These are phyloP conservation scores for Bubo bubo DNA, from an alignment of 2,113 vertebrate species.

Conservation along the genomic window DNA sequence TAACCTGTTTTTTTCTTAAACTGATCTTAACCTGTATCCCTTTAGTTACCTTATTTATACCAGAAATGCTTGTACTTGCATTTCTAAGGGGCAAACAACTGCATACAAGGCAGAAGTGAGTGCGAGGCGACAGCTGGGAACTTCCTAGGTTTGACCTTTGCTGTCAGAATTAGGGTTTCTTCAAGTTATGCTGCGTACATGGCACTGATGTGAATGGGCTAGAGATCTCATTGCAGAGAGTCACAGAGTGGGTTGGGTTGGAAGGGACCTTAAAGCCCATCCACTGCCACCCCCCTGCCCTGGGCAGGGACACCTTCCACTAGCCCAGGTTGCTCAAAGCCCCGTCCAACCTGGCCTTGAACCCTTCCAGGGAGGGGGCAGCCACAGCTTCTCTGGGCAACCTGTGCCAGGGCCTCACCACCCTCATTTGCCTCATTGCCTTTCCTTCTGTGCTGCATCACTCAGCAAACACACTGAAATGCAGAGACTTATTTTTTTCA, in stretches of 20 bases:
- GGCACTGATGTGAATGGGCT: background rate
- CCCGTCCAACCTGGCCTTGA: too few species aligned
- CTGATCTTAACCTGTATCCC: background rate
- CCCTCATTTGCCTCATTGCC: too few species aligned
- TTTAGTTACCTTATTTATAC: background rate
- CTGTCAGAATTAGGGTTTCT: background rate
- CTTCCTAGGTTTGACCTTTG: background rate
- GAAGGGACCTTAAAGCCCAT: too few species aligned
- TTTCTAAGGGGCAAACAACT: background rate
- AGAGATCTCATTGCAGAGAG: background rate
- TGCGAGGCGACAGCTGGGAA: background rate
- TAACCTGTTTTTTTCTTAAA: background rate
- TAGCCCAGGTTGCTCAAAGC: too few species aligned
- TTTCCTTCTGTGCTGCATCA: rapidly evolving
- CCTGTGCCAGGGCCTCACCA: too few species aligned
- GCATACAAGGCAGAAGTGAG: background rate
- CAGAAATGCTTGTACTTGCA: background rate
- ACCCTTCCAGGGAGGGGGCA: too few species aligned
- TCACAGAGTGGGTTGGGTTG: too few species aligned
- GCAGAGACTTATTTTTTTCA: background rate
- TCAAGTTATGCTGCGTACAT: rapidly evolving
- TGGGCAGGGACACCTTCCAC: too few species aligned
- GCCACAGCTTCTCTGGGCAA: too few species aligned
- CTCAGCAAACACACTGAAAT: background rate
- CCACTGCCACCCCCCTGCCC: too few species aligned